Evolutionary conservation across 1,140 invertebrate genomes (phyloP).

Genomic region (Lordiphosa stackelbergi): DNA sequence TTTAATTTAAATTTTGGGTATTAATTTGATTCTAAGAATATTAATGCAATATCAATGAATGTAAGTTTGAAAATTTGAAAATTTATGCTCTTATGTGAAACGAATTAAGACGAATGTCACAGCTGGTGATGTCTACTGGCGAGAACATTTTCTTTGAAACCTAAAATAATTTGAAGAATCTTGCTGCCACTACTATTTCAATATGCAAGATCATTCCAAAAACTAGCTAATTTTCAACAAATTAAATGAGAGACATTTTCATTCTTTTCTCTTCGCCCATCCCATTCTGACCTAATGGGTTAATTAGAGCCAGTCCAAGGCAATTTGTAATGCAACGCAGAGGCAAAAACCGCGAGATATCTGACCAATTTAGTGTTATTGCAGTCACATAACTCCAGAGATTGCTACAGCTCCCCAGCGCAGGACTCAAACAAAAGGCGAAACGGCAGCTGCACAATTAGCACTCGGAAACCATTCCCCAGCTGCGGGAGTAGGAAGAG

Average conservation of each 20-base stretch:
- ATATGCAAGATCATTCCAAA: too few species aligned
- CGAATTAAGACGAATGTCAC: too few species aligned
- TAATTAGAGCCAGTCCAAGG: slow-evolving; percentile 38
- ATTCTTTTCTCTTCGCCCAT: background rate
- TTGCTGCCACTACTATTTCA: too few species aligned
- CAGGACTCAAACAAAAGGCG: slow-evolving; percentile 57
- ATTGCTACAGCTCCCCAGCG: slow-evolving; percentile 52
- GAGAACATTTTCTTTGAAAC: too few species aligned
- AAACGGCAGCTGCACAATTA: slow-evolving; percentile 66
- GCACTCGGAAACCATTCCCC: slow-evolving; percentile 61
- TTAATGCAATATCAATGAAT: too few species aligned
- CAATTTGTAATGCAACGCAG: slow-evolving; percentile 34
- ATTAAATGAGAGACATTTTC: background rate
- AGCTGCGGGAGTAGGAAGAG: slow-evolving; percentile 5
- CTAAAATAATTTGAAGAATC: too few species aligned
- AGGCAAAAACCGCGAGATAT: slow-evolving; percentile 66
- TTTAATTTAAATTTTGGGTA: too few species aligned
- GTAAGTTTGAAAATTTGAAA: too few species aligned
- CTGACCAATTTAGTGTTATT: slow-evolving; percentile 74
- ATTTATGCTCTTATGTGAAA: too few species aligned
- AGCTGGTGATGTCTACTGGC: too few species aligned
- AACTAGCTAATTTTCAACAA: too few species aligned
- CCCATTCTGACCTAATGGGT: slow-evolving; percentile 39
- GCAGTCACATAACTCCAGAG: slow-evolving; percentile 72
- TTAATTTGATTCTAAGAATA: too few species aligned